phyloP scores from a whole-genome alignment of 2,113 vertebrate species.

The Gymnogyps californianus region DNA sequence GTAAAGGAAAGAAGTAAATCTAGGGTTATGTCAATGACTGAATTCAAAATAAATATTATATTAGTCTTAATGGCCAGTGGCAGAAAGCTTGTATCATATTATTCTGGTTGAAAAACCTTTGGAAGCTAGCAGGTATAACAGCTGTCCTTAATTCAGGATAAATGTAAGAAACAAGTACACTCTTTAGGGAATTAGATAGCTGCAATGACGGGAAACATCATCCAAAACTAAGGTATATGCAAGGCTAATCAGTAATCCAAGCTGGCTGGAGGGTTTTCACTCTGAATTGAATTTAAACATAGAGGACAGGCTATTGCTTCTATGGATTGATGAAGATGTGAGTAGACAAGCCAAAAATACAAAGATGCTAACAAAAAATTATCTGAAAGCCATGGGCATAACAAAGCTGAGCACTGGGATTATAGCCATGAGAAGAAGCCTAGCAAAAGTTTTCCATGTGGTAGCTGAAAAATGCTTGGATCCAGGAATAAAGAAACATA shows the following conservation, averaged over 20 bases:
- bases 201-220: background rate
- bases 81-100: background rate
- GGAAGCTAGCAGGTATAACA: background rate
- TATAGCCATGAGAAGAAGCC: background rate
- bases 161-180: background rate
- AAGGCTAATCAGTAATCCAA: background rate
- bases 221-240: background rate
- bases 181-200: background rate
- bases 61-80: background rate
- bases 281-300: background rate
- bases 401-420: background rate
- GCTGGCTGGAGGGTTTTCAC: background rate
- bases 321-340: background rate
- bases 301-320: background rate
- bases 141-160: conserved; percentile 1
- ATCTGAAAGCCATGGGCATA: background rate
- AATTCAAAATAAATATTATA: conserved; percentile 11
- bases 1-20: background rate
- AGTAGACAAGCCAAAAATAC: background rate
- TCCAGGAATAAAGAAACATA: background rate
- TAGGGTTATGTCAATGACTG: background rate
- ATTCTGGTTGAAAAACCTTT: background rate
- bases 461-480: background rate
- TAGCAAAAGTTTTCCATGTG: background rate
- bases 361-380: background rate